These are phyloP conservation scores for Heliopora coerulea DNA, from an alignment of 92 coral and sea anemone species.

Conservation along the genomic window DNA sequence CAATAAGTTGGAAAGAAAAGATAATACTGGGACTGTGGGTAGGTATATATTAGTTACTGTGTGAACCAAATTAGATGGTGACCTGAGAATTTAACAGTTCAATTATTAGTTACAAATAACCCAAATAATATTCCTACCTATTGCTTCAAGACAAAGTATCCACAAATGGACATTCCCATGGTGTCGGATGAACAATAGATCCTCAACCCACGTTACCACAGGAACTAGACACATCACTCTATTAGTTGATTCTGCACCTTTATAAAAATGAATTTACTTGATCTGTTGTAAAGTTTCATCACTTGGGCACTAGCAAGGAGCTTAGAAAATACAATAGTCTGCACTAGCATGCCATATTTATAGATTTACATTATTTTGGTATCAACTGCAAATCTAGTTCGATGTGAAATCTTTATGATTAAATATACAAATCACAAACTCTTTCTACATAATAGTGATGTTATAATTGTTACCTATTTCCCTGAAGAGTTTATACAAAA, in stretches of 20 bases:
- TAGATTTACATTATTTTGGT: too few relatives aligned
- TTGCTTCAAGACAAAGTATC: slow-evolving; percentile 53
- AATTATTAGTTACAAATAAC: background rate
- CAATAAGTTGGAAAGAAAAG: background rate
- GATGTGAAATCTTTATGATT: too few relatives aligned
- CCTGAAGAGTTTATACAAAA: slow-evolving; percentile 70
- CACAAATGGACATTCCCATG: background rate
- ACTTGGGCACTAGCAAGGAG: too few relatives aligned
- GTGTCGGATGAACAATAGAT: slow-evolving; percentile 69
- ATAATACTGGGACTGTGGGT: too few relatives aligned
- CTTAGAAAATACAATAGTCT: too few relatives aligned
- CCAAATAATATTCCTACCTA: slow-evolving; percentile 42
- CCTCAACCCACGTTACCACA: slow-evolving; percentile 85
- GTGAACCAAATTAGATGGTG: too few relatives aligned
- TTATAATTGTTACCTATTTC: slow-evolving; percentile 64
- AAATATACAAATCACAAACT: background rate
- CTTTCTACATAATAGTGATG: background rate
- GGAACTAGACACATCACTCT: slow-evolving; percentile 94
- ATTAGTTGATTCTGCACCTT: slow-evolving; percentile 84
- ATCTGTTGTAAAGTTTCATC: background rate
- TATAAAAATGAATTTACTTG: background rate
- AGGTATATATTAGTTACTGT: too few relatives aligned
- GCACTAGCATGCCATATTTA: too few relatives aligned
- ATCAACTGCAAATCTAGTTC: too few relatives aligned
- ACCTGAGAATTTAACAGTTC: too few relatives aligned